Conservation (phyloP, 2,797 vertebrate genomes). For the Danio jaintianensis region DNA sequence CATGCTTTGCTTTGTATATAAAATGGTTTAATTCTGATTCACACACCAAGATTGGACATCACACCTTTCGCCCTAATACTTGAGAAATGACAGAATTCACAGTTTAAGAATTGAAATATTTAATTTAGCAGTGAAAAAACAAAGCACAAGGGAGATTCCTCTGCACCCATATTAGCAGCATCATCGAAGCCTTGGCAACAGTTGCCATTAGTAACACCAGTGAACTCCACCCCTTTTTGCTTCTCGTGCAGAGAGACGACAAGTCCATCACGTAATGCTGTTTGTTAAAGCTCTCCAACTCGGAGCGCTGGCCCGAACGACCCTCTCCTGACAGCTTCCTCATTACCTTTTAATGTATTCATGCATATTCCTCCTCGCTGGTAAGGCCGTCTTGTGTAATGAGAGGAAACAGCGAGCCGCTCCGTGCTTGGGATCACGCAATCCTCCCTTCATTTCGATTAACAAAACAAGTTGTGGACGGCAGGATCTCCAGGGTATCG, state of each 20-base stretch:
- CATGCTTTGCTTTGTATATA: too few species aligned
- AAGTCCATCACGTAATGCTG: conserved; percentile 71
- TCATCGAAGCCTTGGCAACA: conserved; percentile 77
- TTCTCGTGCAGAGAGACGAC: conserved; percentile 77
- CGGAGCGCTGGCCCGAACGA: conserved; percentile 72
- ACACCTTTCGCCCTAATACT: too few species aligned
- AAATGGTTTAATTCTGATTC: too few species aligned
- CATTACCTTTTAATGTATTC: conserved; percentile 89
- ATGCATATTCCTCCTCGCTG: conserved; percentile 82
- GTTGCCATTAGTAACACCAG: conserved; percentile 80
- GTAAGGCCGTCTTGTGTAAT: conserved; percentile 83
- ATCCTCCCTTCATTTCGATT: conserved; percentile 89
- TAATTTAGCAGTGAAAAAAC: conserved; percentile 41
- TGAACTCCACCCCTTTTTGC: conserved; percentile 78
- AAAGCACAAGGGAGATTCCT: neutral
- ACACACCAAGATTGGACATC: too few species aligned
- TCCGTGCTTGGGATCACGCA: conserved; percentile 77
- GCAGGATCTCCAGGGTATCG: conserved; percentile 75
- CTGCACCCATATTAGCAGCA: conserved; percentile 53
- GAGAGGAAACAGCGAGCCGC: conserved; percentile 83
- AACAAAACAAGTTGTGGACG: conserved; percentile 76
- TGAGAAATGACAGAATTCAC: conserved; percentile 31
- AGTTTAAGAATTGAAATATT: conserved; percentile 14
- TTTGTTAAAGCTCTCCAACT: conserved; percentile 74
- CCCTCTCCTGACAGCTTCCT: conserved; percentile 82